Evolutionary conservation across 2,797 vertebrate genomes (phyloP), one percentile per base, ranked within the genome.

Genomic region (Moxostoma hubbsi): DNA sequence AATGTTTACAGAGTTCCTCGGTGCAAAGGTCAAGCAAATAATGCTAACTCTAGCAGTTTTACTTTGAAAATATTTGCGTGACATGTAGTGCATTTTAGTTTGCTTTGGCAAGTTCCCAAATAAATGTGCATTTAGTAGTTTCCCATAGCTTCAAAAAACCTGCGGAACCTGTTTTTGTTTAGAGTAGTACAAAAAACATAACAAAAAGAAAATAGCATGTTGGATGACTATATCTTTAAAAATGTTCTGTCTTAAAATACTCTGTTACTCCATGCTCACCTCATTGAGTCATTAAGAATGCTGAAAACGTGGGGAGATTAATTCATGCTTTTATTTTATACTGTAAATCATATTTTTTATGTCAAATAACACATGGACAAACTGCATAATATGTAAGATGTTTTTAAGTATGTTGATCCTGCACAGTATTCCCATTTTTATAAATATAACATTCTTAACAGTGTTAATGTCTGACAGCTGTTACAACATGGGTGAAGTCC

Each of bases 241-340:
- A 0, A 1, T 12, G 4, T 53, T 53, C 12, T 53, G 12, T 4
- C 51, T 11, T 51, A 51, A 53, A 53, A 12, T 9, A 9, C 9
- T 53, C 51, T 11, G 51, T 53, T 53, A 11, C 6, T 4, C 12
- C 12, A 12, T 53, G 51, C 51, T 53, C 5, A 5, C 4, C 12
- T 53, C 10, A 12, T 53, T 53, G 11, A 53, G 12, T 50, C 49
- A 50, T 50, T 50, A 71, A 43, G 15, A 58, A 8, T 43, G 16
- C 58, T 7, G 0, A 49, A 72, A 59, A 18, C 12, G 6, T 24
- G 58, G 12, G 6, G 11, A 59, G 45, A 7, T 58, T 58, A 11
- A 55, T 45, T 5, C 3, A 36, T 36, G 16, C 47, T 11, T 72
- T 72, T 72, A 59, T 59, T 72, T 18, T 15, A 69, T 54, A 43